phyloP scores from a whole-genome alignment of 1,140 invertebrate species.

The Rhysida immarginata region DNA sequence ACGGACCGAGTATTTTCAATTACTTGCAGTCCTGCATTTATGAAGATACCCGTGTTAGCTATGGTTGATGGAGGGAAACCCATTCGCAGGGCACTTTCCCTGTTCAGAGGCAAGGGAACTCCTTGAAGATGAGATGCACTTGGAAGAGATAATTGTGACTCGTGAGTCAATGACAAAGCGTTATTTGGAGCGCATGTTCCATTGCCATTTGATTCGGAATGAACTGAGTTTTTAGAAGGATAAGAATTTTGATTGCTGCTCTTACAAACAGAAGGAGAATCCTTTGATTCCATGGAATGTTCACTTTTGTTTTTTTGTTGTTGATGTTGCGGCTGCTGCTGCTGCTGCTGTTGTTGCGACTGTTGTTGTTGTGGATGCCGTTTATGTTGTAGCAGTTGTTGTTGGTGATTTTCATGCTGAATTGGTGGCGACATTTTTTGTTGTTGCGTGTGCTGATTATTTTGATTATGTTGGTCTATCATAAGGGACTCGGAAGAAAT shows the following conservation, averaged over 20 bases:
- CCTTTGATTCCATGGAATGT: too few relatives aligned
- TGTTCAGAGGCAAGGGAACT: too few relatives aligned
- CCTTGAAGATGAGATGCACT: too few relatives aligned
- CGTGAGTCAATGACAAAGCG: too few relatives aligned
- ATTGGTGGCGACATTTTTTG: neutral
- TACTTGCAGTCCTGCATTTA: neutral
- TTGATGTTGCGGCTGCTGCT: neutral
- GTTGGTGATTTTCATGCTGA: neutral
- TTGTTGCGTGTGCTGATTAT: constrained; percentile 9
- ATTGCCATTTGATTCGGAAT: too few relatives aligned
- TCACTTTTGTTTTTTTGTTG: too few relatives aligned
- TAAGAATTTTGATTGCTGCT: too few relatives aligned
- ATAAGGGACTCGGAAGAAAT: constrained; percentile 23
- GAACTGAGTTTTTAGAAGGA: too few relatives aligned
- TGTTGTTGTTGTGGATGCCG: constrained; percentile 3
- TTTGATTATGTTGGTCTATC: constrained; percentile 16
- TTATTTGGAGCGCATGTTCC: too few relatives aligned
- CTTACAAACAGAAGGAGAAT: too few relatives aligned
- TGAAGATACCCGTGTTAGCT: too few relatives aligned
- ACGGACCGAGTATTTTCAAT: neutral
- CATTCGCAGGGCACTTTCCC: neutral
- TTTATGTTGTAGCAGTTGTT: neutral
- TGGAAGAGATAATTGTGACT: too few relatives aligned
- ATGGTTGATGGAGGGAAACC: neutral
- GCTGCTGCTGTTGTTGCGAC: neutral